A percentile compares a stretch with the other conserved stretches of the same genome.
phyloP scores from a whole-genome alignment of 2,113 vertebrate genomes.

The Pristiophorus japonicus region DNA sequence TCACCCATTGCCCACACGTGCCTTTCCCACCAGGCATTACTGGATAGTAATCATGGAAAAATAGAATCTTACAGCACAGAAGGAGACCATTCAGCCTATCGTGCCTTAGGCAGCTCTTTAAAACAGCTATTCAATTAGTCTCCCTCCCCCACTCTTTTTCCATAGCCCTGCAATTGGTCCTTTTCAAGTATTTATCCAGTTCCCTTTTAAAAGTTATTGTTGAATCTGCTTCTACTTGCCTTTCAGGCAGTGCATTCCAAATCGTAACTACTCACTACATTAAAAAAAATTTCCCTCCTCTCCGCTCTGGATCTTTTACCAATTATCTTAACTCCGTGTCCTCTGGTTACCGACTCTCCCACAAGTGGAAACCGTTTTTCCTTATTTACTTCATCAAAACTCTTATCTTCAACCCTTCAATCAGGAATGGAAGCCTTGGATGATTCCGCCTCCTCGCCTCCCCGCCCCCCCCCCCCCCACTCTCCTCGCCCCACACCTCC shows the following conservation, averaged over 20 bases:
- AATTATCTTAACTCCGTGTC: not conserved
- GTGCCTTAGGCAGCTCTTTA: not conserved
- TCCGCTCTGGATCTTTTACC: not conserved
- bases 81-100: not conserved
- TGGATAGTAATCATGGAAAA: not conserved
- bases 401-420: not conserved
- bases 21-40: not conserved
- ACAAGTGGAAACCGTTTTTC: not conserved
- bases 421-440: not conserved
- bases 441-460: not conserved
- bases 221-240: not conserved
- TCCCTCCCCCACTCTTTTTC: not conserved
- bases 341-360: not conserved
- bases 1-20: not conserved
- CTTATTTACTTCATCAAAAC: not conserved
- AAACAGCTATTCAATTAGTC: not conserved
- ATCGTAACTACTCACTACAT: not conserved
- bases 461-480: too few relatives aligned
- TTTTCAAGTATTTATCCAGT: too few relatives aligned
- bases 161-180: not conserved
- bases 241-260: not conserved
- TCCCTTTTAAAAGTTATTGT: not conserved
- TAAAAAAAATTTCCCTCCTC: not conserved
- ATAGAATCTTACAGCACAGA: not conserved
- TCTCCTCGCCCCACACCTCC: too few relatives aligned